Evolutionary conservation across 2,113 vertebrate species (phyloP), one percentile per base, ranked within the genome.

Genomic region (Takifugu bimaculatus): DNA sequence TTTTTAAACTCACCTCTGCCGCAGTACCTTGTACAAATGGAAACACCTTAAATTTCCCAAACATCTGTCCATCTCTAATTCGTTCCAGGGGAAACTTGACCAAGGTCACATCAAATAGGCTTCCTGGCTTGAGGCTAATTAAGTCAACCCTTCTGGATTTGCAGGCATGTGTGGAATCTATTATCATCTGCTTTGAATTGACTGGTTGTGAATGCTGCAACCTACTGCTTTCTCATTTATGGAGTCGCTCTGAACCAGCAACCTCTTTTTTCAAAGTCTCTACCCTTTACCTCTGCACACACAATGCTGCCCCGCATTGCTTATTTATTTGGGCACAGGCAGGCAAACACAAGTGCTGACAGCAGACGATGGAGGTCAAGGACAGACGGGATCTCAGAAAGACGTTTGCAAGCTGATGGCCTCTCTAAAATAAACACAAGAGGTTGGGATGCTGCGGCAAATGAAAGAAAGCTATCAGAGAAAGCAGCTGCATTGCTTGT

Each of bases 401-500:
- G 64, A 77, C 78, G 42, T 68, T 56, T 15, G 66, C 53, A 59
- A 60, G 71, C 71, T 48, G 67, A 74, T 51, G 75, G 66, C 60
- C 67, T 77, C 63, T 75, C 39, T 42, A 48, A 72, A 79, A 74
- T 70, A 78, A 82, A 63, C 62, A 52, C 29, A 43, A n/a, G 57
- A 52, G 15, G 56, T 57, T 5, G 29, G 54, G 65, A 62, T 56
- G 61, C 52, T 32, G 45, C 13, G 45, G 45, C 6, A 7, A 12
- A 48, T 48, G 45, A 48, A 48, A 48, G 45, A n/a, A 48, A 48
- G 45, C 45, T n/a, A 48, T 14, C 45, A 48, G 77, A 52, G 32
- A 57, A 0, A 54, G 79, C 80, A 82, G 82, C 79, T 63, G 80
- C 72, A 76, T 74, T 50, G 80, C 58, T 68, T 75, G 81, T 77